A percentile compares a stretch with the other conserved stretches of the same genome.
Conservation (phyloP, 2,113 vertebrate genomes). For the Pionites leucogaster region DNA sequence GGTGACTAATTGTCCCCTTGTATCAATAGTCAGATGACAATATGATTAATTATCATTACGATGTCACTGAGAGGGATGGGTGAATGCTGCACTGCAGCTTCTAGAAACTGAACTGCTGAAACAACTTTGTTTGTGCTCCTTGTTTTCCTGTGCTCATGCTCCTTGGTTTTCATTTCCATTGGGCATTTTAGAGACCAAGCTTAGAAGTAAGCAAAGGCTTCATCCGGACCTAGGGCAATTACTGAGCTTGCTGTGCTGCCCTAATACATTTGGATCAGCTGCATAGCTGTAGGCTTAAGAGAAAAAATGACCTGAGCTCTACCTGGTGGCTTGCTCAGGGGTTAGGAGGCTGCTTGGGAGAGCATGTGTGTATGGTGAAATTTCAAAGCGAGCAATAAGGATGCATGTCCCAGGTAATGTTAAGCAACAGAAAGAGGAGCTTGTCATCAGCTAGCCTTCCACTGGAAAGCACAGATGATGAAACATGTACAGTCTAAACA, state of each 20-base stretch:
- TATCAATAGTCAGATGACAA: not conserved
- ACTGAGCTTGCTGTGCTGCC: not conserved
- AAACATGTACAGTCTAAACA: accelerated
- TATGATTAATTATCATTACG: not conserved
- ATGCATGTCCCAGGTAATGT: not conserved
- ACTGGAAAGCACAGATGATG: not conserved
- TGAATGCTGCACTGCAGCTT: not conserved
- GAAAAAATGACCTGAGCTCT: not conserved
- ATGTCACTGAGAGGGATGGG: not conserved
- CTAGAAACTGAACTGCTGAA: not conserved
- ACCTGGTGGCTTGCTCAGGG: not conserved
- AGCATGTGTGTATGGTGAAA: accelerated
- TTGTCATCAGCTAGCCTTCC: not conserved
- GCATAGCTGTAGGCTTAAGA: not conserved
- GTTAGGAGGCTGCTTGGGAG: not conserved
- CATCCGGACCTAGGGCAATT: not conserved
- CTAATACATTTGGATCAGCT: accelerated
- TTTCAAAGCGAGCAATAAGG: not conserved
- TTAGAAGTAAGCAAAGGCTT: not conserved
- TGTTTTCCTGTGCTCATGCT: not conserved
- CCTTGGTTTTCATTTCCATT: not conserved
- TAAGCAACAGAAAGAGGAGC: not conserved
- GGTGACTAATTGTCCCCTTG: not conserved
- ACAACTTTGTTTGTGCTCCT: not conserved
- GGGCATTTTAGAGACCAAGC: not conserved